These are phyloP conservation scores for Acromyrmex heyeri DNA, from an alignment of 1,140 invertebrate genomes.

Conservation along the genomic window DNA sequence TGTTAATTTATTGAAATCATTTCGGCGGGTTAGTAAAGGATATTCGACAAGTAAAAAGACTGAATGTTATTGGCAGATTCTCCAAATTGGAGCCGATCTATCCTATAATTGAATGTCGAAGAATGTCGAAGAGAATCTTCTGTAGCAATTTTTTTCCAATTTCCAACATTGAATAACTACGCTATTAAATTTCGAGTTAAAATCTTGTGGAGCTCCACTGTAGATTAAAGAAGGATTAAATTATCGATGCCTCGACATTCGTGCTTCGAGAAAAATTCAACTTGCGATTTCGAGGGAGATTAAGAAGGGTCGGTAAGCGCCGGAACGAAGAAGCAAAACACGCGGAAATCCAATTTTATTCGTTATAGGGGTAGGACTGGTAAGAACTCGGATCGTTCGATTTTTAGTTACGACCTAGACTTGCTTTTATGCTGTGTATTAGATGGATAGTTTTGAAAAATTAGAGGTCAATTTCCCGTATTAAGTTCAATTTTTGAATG, in stretches of 20 bases:
- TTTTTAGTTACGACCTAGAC: conserved; percentile 15
- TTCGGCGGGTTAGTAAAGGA: background rate
- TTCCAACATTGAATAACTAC: background rate
- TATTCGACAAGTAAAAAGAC: background rate
- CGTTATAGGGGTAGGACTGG: conserved; percentile 17
- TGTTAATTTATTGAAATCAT: conserved; percentile 10
- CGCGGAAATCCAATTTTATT: conserved; percentile 51
- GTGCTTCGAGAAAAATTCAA: conserved; percentile 27
- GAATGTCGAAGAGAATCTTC: background rate
- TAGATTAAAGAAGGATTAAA: conserved; percentile 24
- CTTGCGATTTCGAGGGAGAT: conserved; percentile 2
- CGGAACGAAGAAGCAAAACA: conserved; percentile 21
- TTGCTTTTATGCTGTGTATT: background rate
- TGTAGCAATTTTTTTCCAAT: background rate
- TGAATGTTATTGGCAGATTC: background rate
- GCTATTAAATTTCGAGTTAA: background rate
- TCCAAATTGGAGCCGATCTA: background rate
- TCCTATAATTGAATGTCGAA: background rate
- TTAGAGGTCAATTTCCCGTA: background rate
- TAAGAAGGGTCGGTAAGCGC: conserved; percentile 17
- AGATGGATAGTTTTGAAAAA: background rate
- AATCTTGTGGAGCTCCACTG: background rate
- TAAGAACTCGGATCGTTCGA: background rate
- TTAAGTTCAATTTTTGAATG: background rate
- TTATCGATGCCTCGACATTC: conserved; percentile 12